Evolutionary conservation across 2,888 invertebrate species (phyloP), one percentile per base, ranked within the genome.

Genomic region (Willowsia nigromaculata): DNA sequence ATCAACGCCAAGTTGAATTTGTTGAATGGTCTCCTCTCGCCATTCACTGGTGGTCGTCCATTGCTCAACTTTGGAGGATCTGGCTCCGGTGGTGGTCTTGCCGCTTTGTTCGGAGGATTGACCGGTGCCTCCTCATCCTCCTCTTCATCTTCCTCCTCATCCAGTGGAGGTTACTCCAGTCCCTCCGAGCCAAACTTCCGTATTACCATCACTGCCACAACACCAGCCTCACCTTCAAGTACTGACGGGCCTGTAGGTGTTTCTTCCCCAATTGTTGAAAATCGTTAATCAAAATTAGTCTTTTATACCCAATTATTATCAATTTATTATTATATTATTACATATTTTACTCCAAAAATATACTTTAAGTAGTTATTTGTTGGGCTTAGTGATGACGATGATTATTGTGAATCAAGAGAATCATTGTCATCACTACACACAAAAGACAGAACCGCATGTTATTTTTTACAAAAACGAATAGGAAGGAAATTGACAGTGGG

Each of bases 1-100:
- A 91, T 93, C 90, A 93, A 92, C 87, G 91, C 93, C 18, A 93
- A 93, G 83, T 86, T 93, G 83, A 93, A 93, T 90, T 91, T 93
- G 83, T 90, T 93, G 90, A 93, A 93, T 65, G 93, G 93, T 53
- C 90, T 93, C 43, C 74, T 93, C 82, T 91, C 93, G 56, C 93
- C 93, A 68, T 93, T 93, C 85, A 93, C 93, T 68, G 93, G 93
- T 40, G 93, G 93, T 62, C 90, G 93, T 22, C 93, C 93, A 33
- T 78, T 92, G 74, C 91, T 93, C 83, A 92, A 92, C 88, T 92
- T 92, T 53, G 93, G 93, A 62, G 91, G 91, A n/a, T 1, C 30
- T 33, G 78, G 85, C 18, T 53, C 81, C 13, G 84, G 85, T n/a
- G 88, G 89, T 37, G 86, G 88, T 47, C 80, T 89, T 33, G 89